Evolutionary conservation across 2,888 invertebrate genomes (phyloP).

Genomic region (Cynaeus angustus): DNA sequence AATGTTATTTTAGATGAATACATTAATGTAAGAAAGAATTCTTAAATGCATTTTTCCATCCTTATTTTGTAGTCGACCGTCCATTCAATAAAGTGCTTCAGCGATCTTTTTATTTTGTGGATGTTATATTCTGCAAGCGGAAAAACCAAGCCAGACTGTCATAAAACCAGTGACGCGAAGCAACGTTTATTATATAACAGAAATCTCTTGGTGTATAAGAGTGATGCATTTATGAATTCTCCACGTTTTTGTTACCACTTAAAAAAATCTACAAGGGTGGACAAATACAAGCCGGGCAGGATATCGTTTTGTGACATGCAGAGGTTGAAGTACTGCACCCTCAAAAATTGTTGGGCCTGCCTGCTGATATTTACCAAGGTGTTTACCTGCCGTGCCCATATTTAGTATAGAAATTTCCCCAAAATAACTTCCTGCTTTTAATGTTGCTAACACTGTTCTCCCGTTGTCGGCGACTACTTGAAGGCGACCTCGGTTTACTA

Average conservation of each 20-base stretch:
- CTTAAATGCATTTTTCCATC: constrained; percentile 8
- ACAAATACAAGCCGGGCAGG: constrained; percentile 65
- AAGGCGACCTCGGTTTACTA: constrained; percentile 96
- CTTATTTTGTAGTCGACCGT: constrained; percentile 9
- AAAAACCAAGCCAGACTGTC: constrained; percentile 5
- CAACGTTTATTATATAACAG: not conserved
- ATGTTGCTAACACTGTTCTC: constrained; percentile 95
- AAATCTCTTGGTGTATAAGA: not conserved
- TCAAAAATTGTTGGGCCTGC: constrained; percentile 62
- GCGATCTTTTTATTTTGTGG: constrained; percentile 18
- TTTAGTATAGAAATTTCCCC: constrained; percentile 99
- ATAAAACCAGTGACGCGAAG: constrained; percentile 17
- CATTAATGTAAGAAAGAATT: constrained; percentile 7
- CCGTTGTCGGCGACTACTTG: constrained; percentile 97
- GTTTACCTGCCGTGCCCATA: constrained; percentile 99
- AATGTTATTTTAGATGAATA: constrained; percentile 18
- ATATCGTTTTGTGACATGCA: constrained; percentile 43
- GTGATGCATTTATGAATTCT: constrained; percentile 24
- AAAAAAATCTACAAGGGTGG: constrained; percentile 51
- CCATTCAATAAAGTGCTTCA: constrained; percentile 17
- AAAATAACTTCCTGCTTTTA: constrained; percentile 99
- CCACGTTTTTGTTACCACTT: constrained; percentile 7
- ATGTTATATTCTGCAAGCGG: constrained; percentile 9
- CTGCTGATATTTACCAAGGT: constrained; percentile 91
- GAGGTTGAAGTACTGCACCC: constrained; percentile 50